A percentile compares a stretch with the other conserved stretches of the same genome.
Conservation (phyloP, 2,797 vertebrate species). For the Zenarchopterus dispar region DNA sequence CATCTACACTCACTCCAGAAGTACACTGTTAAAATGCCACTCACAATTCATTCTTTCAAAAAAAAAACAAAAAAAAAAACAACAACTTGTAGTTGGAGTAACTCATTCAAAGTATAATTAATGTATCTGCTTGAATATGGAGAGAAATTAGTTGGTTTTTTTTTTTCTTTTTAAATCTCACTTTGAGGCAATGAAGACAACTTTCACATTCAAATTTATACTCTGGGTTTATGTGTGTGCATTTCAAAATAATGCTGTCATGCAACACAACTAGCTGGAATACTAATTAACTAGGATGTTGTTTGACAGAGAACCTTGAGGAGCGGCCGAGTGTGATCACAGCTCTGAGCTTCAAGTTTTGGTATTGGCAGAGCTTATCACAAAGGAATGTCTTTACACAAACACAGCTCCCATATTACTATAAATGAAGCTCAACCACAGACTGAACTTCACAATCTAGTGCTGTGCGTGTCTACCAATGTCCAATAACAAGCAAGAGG, state of each 20-base stretch:
- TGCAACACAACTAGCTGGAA: slow-evolving; percentile 13
- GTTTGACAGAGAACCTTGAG: slow-evolving; percentile 34
- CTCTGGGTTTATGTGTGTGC: not conserved
- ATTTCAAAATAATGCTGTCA: slow-evolving; percentile 32
- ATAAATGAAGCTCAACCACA: slow-evolving; percentile 74
- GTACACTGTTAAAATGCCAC: not conserved
- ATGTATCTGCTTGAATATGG: not conserved
- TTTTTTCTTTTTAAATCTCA: slow-evolving; percentile 11
- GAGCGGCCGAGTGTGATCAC: slow-evolving; percentile 39
- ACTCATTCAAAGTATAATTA: not conserved
- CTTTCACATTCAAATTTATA: not conserved
- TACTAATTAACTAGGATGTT: slow-evolving; percentile 14
- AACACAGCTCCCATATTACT: slow-evolving; percentile 74
- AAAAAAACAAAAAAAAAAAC: no score
- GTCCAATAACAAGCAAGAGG: slow-evolving; percentile 26
- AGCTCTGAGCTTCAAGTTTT: slow-evolving; percentile 59
- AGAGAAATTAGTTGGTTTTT: not conserved
- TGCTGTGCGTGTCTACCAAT: slow-evolving; percentile 65
- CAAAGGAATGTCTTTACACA: slow-evolving; percentile 77
- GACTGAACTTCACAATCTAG: slow-evolving; percentile 60
- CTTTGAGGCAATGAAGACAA: not conserved
- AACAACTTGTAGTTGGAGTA: not conserved
- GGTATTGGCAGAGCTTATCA: slow-evolving; percentile 75
- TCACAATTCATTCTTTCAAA: not conserved
- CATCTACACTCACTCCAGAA: not conserved